phyloP scores from a whole-genome alignment of 2,797 vertebrate species.

The Poecilia picta region DNA sequence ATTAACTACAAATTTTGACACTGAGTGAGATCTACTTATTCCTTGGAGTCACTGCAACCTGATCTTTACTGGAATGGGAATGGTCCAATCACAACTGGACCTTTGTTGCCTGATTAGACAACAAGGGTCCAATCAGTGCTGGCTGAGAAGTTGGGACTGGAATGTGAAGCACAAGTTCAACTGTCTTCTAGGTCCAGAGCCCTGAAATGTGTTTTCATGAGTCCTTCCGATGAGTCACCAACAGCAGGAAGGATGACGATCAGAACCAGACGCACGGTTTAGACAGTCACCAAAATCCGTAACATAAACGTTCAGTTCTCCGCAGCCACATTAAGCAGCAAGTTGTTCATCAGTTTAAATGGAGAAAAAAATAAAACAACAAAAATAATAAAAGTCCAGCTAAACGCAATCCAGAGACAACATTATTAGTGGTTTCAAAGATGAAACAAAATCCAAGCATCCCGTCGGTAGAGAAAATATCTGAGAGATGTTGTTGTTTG shows the following conservation, averaged over 20 bases:
- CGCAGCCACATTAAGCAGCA: conserved; percentile 25
- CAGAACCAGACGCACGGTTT: conserved; percentile 25
- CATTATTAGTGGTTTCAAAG: conserved; percentile 20
- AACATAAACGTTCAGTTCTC: conserved; percentile 27
- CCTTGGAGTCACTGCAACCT: conserved; percentile 90
- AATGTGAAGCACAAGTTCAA: conserved; percentile 70
- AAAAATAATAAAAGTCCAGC: neutral
- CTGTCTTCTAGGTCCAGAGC: conserved; percentile 48
- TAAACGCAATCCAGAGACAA: neutral
- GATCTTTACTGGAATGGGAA: conserved; percentile 84
- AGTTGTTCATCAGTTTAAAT: conserved; percentile 32
- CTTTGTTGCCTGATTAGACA: conserved; percentile 83
- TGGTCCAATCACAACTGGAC: conserved; percentile 88
- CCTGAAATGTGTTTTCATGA: neutral
- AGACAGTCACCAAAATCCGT: conserved; percentile 43
- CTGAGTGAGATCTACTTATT: conserved; percentile 83
- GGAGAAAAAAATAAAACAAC: neutral
- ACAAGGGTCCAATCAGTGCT: conserved; percentile 89
- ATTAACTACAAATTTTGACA: conserved; percentile 59
- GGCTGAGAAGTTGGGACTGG: conserved; percentile 81
- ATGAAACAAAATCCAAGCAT: conserved; percentile 41
- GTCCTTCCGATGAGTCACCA: neutral
- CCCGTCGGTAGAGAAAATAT: conserved; percentile 21
- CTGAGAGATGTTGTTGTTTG: conserved; percentile 3
- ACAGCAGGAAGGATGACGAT: conserved; percentile 5